Conservation (phyloP, 2,888 invertebrate species). For the Clivina fossor region DNA sequence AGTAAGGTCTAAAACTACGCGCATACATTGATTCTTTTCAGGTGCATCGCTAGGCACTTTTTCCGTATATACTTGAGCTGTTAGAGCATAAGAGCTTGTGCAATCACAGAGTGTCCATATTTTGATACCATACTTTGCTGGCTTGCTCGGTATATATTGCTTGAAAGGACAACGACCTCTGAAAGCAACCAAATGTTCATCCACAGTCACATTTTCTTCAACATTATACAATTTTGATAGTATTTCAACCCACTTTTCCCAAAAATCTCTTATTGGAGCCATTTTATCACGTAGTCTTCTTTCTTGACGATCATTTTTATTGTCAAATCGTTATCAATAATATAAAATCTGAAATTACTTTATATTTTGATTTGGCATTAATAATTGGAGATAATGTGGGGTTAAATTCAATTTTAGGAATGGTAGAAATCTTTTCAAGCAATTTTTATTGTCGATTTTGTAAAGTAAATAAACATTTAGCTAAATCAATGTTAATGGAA, state of each 20-base stretch:
- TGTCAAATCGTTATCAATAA: slow-evolving; percentile 22
- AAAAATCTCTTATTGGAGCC: slow-evolving; percentile 14
- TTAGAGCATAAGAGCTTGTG: background rate
- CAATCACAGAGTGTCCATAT: background rate
- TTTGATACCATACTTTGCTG: slow-evolving; percentile 5
- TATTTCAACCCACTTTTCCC: slow-evolving; percentile 30
- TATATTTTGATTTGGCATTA: no score
- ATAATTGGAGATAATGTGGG: no score
- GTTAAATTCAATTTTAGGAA: no score
- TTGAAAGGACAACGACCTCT: slow-evolving; percentile 27
- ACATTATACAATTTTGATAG: slow-evolving; percentile 23
- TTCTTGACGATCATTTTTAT: slow-evolving; percentile 3
- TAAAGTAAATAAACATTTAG: no score
- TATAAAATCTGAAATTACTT: no score
- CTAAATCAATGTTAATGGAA: no score
- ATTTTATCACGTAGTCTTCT: slow-evolving; percentile 14
- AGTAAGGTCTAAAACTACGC: slow-evolving; percentile 27
- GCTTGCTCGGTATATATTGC: slow-evolving; percentile 12
- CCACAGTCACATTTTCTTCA: slow-evolving; percentile 22
- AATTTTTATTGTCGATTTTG: no score
- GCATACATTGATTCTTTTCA: slow-evolving; percentile 32
- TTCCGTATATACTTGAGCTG: slow-evolving; percentile 13
- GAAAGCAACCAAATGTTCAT: slow-evolving; percentile 28
- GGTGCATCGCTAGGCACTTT: slow-evolving; percentile 22
- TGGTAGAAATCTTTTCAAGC: no score